Percentiles rank a stretch among this genome's conserved stretches.
Evolutionary conservation across 2,888 invertebrate species (phyloP).

Genomic region (Microdon myrmicae): DNA sequence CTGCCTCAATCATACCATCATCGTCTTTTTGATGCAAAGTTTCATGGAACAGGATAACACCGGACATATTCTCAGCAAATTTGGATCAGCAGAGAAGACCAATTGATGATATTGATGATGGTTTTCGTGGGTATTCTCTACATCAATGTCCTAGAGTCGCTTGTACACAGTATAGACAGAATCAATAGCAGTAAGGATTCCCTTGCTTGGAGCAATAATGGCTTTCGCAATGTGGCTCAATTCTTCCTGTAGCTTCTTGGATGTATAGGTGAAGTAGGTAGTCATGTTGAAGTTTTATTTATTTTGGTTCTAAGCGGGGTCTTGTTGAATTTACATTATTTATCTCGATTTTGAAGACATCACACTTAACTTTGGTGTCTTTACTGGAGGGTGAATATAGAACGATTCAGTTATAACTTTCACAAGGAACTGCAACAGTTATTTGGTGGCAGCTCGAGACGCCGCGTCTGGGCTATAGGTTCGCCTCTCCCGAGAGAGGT

Average conservation of each 20-base stretch:
- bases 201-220: slow-evolving; percentile 92
- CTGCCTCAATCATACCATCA: slow-evolving; percentile 83
- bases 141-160: slow-evolving; percentile 78
- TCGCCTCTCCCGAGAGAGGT: too few relatives aligned
- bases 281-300: slow-evolving; percentile 71
- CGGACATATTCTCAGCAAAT: slow-evolving; percentile 85
- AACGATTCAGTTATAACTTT: too few relatives aligned
- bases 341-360: too few relatives aligned
- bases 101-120: slow-evolving; percentile 87
- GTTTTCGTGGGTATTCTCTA: slow-evolving; percentile 95
- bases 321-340: too few relatives aligned
- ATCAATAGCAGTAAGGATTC: slow-evolving; percentile 97
- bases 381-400: too few relatives aligned
- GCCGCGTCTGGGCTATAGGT: too few relatives aligned
- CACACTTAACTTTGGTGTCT: too few relatives aligned
- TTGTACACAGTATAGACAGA: slow-evolving; percentile 76
- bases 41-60: slow-evolving; percentile 98
- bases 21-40: slow-evolving; percentile 96
- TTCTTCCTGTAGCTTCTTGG: slow-evolving; percentile 87
- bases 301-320: slow-evolving; percentile 18
- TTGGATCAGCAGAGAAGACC: slow-evolving; percentile 84
- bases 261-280: slow-evolving; percentile 84
- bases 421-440: too few relatives aligned
- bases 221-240: slow-evolving; percentile 86
- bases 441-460: too few relatives aligned